Base-by-base conservation (phyloP, 2,888 invertebrate genomes). In the Galeopsomyia nigrocyanea region DNA sequence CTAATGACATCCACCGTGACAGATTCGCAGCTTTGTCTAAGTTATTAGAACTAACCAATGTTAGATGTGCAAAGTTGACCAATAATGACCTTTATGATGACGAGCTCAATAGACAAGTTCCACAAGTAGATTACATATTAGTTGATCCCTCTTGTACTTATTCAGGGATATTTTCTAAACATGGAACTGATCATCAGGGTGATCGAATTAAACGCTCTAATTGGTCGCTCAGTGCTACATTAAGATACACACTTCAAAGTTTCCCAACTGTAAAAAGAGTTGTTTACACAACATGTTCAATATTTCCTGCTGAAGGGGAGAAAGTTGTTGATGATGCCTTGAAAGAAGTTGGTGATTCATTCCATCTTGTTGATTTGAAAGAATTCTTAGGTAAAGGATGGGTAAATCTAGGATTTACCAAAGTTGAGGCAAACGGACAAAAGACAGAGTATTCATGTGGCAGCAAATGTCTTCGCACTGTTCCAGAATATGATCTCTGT, bases 81-180 rank as follows among this genome's bases (percentile, higher is more conserved):
- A 88, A 93, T 78, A 88, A 88, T 68, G 97, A 98, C 87, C n/a
- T 92, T 94, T 16, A 87, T 95, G 53, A 89, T 88, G 26, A 0
- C 88, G 93, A 78, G 88, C 88, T 68, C 97, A 98, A 87, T 92
- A 94, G 16, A 87, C 95, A 55, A 89, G 88, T 26, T 88, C 95
- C 19, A 88, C n/a, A n/a, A n/a, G 89, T 79, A 89, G 91, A 39
- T 84, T 97, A 95, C 81, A 93, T 98, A 78, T 88, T 99, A 16
- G 92, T 99, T 0, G 99, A 99, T 88, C 98, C 99, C 0, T 95
- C 96, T 69, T 99, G 99, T 86, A 95, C 97, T 22, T 98, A 98
- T 53, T 95, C 97, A 84, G 74, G 74, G 6, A 17, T 74, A 65
- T 71, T 71, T 63, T 68, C 31, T 51, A 21, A 47, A n/a, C 39